Base-by-base conservation (phyloP, 2,888 invertebrate species). In the Oscheius onirici region DNA sequence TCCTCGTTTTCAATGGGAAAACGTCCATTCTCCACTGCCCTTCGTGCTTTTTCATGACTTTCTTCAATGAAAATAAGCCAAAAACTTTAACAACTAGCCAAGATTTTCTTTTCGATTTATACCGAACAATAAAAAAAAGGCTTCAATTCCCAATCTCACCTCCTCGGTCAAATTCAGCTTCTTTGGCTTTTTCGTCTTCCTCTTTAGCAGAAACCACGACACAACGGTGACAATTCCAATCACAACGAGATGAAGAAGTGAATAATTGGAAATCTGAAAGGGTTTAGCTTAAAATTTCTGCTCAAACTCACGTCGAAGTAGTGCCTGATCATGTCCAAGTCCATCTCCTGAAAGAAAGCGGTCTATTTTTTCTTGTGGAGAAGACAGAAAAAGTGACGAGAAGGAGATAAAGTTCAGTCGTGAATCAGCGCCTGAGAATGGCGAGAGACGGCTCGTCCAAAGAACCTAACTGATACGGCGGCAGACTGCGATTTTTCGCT, bases 181-280 rank as follows among this genome's bases (percentile, higher is more conserved):
- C 26, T 68, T 68, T 24, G 44, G 13, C 28, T 68, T 68, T 20
- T n/a, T 44, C 6, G 67, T n/a, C 55, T 55, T 54, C 34, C 46
- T 63, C 26, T 63, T 44, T 10, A 63, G 15, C 26, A 24, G 44
- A 28, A 63, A n/a, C 28, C 24, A 49, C 1, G 63, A 63, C 13
- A 63, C 46, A 8, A 63, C 34, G 2, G 46, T 49, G 20, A 49
- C n/a, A 24, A 46, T 6, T 28, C 24, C 49, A n/a, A 63, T 49
- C n/a, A 63, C 49, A 15, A 63, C 5, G 3, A 63, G n/a, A 6
- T 63, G 63, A 28, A 17, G 26, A 28, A 66, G 41, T 1, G 66
- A 52, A 40, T 24, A 40, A 15, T 49, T 65, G 11, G n/a, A 17
- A 20, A 40, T 40, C 40, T 65, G 41, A 41, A 65, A 65, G 28